phyloP scores from a whole-genome alignment of 2,113 vertebrate genomes.

The Propithecus coquereli region DNA sequence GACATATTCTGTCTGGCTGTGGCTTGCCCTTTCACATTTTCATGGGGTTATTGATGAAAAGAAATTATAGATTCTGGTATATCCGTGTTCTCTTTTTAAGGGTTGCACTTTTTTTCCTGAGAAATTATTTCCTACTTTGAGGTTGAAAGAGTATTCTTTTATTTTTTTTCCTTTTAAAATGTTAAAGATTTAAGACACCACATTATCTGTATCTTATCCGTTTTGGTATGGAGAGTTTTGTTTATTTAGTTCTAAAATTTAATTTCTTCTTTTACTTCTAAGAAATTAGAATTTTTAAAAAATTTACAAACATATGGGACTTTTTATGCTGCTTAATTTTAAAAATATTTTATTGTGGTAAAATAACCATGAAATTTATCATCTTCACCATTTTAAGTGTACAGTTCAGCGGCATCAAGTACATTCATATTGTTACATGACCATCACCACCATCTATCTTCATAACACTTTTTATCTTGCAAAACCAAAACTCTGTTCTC shows the following conservation, averaged over 20 bases:
- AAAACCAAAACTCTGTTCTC: neutral
- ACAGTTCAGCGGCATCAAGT: neutral
- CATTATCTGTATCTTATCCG: neutral
- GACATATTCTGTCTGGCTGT: neutral
- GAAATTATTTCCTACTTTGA: neutral
- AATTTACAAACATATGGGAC: neutral
- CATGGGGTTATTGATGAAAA: neutral
- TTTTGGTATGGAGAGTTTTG: neutral
- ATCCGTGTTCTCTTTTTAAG: neutral
- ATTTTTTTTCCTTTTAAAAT: neutral
- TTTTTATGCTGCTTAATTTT: neutral
- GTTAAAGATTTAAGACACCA: neutral
- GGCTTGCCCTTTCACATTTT: neutral
- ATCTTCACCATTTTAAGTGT: neutral
- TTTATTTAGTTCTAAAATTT: neutral
- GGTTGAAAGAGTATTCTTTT: neutral
- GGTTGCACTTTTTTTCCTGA: neutral
- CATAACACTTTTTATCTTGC: neutral
- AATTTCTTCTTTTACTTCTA: constrained; percentile 1
- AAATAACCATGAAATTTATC: neutral
- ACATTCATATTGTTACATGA: neutral
- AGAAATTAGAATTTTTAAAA: neutral
- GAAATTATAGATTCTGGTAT: neutral
- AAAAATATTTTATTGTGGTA: neutral
- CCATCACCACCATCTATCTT: neutral